These are phyloP conservation scores for Styela plicata DNA, from an alignment of 23 tunicate genomes.

Conservation along the genomic window DNA sequence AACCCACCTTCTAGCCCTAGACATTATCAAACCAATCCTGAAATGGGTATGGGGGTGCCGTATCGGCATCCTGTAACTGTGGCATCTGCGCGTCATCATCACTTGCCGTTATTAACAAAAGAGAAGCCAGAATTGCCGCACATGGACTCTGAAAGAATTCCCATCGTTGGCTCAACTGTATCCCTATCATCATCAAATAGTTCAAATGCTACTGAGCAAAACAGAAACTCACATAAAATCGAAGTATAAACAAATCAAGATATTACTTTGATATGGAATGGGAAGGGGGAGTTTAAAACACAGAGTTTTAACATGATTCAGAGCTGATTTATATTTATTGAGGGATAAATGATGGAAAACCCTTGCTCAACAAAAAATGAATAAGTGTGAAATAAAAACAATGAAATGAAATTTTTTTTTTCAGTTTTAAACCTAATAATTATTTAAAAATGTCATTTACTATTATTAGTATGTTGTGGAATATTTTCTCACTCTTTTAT, in stretches of 20 bases:
- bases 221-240: slow-evolving; percentile 9
- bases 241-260: slow-evolving; percentile 11
- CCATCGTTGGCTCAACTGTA: slow-evolving; percentile 18
- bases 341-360: too few species aligned
- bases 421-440: too few species aligned
- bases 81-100: slow-evolving; percentile 25
- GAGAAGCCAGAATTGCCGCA: background rate
- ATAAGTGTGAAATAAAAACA: too few species aligned
- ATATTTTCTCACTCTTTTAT: background rate
- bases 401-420: too few species aligned
- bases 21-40: slow-evolving; percentile 8
- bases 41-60: slow-evolving; percentile 16
- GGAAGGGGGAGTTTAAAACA: too few species aligned
- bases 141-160: background rate
- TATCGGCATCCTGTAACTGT: slow-evolving; percentile 28
- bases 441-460: too few species aligned
- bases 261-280: too few species aligned
- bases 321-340: too few species aligned
- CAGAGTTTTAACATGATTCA: too few species aligned
- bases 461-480: background rate
- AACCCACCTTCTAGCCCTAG: slow-evolving; percentile 16
- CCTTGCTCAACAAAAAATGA: too few species aligned
- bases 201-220: background rate
- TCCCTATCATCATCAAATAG: slow-evolving; percentile 13
- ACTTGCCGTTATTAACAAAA: slow-evolving; percentile 4